These are phyloP conservation scores for Sycon ciliatum DNA, from an alignment of 37 sponge, comb jelly and placozoan species.

Conservation along the genomic window DNA sequence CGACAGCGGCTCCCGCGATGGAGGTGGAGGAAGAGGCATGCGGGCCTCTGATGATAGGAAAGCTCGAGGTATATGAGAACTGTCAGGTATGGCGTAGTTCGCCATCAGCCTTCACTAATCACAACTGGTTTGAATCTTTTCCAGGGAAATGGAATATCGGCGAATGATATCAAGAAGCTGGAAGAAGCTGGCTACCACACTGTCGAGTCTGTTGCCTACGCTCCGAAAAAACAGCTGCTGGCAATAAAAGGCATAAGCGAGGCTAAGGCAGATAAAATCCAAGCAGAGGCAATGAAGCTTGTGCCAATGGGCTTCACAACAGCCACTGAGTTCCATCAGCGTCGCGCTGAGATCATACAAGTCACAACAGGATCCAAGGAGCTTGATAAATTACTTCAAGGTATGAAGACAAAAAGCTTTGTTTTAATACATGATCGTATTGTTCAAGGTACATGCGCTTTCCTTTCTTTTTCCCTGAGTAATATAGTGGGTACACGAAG, in stretches of 20 bases:
- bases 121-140: no score
- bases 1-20: no score
- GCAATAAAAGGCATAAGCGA: conserved; percentile 97
- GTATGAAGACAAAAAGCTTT: no score
- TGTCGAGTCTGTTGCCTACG: conserved; percentile 92
- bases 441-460: no score
- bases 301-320: conserved; percentile 99
- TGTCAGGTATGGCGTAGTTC: no score
- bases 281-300: conserved; percentile 80
- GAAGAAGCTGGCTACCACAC: conserved; percentile 94
- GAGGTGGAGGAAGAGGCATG: no score
- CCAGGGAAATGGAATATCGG: conserved; percentile 72
- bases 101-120: no score
- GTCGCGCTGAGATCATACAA: conserved; percentile 91
- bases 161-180: conserved; percentile 92
- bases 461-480: no score
- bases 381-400: conserved; percentile 87
- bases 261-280: conserved; percentile 94
- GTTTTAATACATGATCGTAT: no score
- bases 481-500: no score
- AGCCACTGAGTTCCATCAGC: conserved; percentile 91
- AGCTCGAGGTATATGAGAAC: no score
- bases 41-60: no score
- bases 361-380: conserved; percentile 92
- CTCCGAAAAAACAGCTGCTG: conserved; percentile 90